Conservation (phyloP, 2,113 vertebrate genomes). For the Heloderma charlesbogerti region DNA sequence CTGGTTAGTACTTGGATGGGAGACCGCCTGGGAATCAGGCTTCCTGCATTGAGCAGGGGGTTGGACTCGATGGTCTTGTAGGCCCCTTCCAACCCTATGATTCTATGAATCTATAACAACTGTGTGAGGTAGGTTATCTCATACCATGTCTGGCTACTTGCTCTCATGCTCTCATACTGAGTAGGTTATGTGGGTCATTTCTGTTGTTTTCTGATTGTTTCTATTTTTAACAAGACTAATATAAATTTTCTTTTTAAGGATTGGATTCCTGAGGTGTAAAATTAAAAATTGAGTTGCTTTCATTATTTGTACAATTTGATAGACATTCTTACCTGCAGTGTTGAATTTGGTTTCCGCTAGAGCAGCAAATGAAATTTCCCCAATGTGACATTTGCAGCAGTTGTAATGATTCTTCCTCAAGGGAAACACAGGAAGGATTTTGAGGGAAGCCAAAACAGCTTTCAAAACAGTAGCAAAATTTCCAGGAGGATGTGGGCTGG, state of each 20-base stretch:
- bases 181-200: too few relatives aligned
- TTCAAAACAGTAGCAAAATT: neutral
- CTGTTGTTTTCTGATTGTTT: neutral
- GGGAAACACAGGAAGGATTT: neutral
- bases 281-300: neutral
- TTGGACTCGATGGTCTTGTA: too few relatives aligned
- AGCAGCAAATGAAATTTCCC: neutral
- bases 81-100: too few relatives aligned
- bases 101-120: too few relatives aligned
- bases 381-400: neutral
- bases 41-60: too few relatives aligned
- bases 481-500: too few relatives aligned
- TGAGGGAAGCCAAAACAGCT: neutral
- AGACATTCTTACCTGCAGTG: neutral
- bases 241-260: neutral
- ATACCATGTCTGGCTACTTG: too few relatives aligned
- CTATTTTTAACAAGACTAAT: neutral
- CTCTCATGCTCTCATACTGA: too few relatives aligned
- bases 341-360: neutral
- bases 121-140: neutral
- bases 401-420: neutral
- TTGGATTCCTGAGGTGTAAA: neutral
- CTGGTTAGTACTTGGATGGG: too few relatives aligned
- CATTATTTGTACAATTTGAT: neutral
- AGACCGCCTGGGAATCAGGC: too few relatives aligned